Conservation (phyloP, 2,888 invertebrate species). For the Teinopalpus imperialis region DNA sequence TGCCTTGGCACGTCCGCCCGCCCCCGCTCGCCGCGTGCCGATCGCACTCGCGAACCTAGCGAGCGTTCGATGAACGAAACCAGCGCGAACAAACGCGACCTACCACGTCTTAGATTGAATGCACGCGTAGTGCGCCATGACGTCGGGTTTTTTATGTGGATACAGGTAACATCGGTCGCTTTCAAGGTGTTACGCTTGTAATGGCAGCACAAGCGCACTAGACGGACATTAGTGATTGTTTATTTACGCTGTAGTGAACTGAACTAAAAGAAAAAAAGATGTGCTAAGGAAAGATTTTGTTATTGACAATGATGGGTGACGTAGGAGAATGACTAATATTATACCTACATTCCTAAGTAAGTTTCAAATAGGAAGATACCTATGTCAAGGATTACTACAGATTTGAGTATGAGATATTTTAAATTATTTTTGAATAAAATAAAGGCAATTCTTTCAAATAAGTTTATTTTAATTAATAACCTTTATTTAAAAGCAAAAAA, state of each 20-base stretch:
- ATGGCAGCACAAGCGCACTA: constrained; percentile 11
- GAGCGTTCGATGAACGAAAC: constrained; percentile 29
- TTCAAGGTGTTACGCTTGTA: constrained; percentile 31
- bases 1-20: constrained; percentile 78
- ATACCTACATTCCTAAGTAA: not conserved
- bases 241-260: constrained; percentile 1
- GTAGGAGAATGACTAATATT: constrained; percentile 15
- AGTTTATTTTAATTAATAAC: too few species aligned
- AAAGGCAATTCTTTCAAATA: too few species aligned
- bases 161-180: constrained; percentile 33
- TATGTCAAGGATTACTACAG: not conserved
- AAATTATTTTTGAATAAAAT: too few species aligned
- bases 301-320: constrained; percentile 9
- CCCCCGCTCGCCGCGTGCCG: constrained; percentile 56
- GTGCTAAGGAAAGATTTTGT: constrained; percentile 17
- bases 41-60: constrained; percentile 47
- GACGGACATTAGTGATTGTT: constrained; percentile 16
- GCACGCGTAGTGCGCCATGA: constrained; percentile 36
- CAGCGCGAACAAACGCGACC: constrained; percentile 30
- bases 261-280: constrained; percentile 3
- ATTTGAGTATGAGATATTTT: constrained; percentile 9
- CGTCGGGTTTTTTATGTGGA: constrained; percentile 36
- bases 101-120: constrained; percentile 33
- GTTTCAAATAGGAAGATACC: not conserved
- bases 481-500: too few species aligned